These are phyloP conservation scores for Rhizoglyphus robini DNA, from an alignment of 1,140 invertebrate species.

Conservation along the genomic window DNA sequence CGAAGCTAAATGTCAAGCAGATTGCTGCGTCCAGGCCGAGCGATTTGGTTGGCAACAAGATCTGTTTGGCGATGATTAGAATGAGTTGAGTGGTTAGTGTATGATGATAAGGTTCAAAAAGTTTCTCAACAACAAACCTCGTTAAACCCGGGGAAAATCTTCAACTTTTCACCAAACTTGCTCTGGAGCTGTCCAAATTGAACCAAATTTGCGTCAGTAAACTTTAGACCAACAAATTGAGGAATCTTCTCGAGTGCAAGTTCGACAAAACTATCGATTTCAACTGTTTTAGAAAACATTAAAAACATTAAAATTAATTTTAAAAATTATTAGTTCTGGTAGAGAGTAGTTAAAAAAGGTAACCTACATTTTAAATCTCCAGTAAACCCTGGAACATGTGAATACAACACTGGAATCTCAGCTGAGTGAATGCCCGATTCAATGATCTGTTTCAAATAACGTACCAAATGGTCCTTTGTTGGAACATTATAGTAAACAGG, in stretches of 20 bases:
- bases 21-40: background rate
- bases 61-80: background rate
- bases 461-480: constrained; percentile 46
- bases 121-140: constrained; percentile 30
- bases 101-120: no score
- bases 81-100: no score
- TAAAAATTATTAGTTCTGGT: background rate
- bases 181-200: constrained; percentile 28
- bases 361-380: constrained; percentile 46
- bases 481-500: constrained; percentile 60
- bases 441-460: no score
- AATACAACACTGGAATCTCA: constrained; percentile 66
- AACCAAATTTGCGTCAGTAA: constrained; percentile 27
- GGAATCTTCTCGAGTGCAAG: constrained; percentile 8
- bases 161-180: constrained; percentile 25
- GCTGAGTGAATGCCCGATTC: no score
- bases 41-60: background rate
- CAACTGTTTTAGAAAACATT: no score
- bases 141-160: constrained; percentile 32
- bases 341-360: no score
- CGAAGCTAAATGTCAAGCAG: constrained; percentile 13
- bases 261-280: constrained; percentile 49
- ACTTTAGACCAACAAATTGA: constrained; percentile 12
- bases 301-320: background rate
- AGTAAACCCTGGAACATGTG: constrained; percentile 57